Conservation (phyloP, 2,888 invertebrate genomes). For the Bedellia somnulentella region DNA sequence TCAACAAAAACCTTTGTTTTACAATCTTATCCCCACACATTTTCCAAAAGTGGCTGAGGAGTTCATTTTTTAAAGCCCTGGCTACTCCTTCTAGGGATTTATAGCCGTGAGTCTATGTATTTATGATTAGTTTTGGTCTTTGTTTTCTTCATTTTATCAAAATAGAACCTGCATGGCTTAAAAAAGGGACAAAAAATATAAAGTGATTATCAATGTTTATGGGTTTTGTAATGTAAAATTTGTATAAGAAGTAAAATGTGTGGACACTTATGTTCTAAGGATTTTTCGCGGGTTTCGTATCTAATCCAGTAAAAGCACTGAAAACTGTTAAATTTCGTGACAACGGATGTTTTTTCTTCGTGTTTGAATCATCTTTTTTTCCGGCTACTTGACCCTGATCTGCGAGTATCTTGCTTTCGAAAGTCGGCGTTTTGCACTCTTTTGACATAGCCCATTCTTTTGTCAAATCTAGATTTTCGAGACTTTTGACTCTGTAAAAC, state of each 20-base stretch:
- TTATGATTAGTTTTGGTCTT: too few species aligned
- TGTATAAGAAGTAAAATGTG: slow-evolving; percentile 20
- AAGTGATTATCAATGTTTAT: slow-evolving; percentile 18
- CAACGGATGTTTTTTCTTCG: slow-evolving; percentile 3
- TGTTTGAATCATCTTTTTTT: not conserved
- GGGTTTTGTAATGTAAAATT: slow-evolving; percentile 47
- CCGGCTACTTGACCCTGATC: not conserved
- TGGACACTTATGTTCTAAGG: too few species aligned
- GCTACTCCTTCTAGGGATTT: too few species aligned
- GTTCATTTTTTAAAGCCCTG: too few species aligned
- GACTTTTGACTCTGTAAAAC: slow-evolving; percentile 23
- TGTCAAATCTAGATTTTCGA: slow-evolving; percentile 27
- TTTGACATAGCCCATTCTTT: slow-evolving; percentile 39
- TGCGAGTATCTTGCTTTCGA: not conserved
- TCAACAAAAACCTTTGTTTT: too few species aligned
- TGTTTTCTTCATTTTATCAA: too few species aligned
- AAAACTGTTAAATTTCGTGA: slow-evolving; percentile 1
- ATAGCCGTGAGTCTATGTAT: too few species aligned
- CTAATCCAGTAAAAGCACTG: slow-evolving; percentile 29
- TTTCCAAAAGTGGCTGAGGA: too few species aligned
- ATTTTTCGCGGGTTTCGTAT: too few species aligned
- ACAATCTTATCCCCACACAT: too few species aligned
- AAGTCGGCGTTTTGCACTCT: slow-evolving; percentile 16
- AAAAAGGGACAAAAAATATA: not conserved
- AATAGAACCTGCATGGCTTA: too few species aligned